Evolutionary conservation across 1,140 invertebrate species (phyloP), one percentile per base, ranked within the genome.

Genomic region (Trypoxylus dichotomus): DNA sequence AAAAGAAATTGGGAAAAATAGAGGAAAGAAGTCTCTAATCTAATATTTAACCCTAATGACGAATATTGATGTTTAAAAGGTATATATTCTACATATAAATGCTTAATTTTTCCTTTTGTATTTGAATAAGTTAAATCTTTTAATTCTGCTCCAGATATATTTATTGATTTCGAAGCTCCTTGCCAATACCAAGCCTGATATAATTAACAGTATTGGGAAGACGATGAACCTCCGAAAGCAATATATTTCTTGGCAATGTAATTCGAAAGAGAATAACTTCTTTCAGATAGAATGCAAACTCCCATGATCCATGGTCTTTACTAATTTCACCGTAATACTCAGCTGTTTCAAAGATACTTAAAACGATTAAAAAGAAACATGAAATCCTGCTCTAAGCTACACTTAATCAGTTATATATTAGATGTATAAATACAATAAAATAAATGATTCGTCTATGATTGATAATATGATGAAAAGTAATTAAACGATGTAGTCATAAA

Each of bases 371-470:
- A 68, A 68, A 27, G 11, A 27, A 24, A 68, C 19, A 27, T 27
- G 11, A 11, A 27, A 29, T 27, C 10, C 21, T n/a, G n/a, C n/a
- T 68, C 19, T 29, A 29, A 24, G 27, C 25, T 68, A 24, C 47
- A 68, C 27, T 58, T n/a, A 58, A 58, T 58, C 21, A 21, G n/a
- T 58, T 58, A 58, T n/a, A 13, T 19, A 68, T 68, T 68, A 68
- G 25, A 68, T 29, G 60, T 68, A 68, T 68, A 68, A 68, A 68
- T 68, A 24, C 27, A 68, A 68, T 68, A 68, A 68, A 68, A 27
- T 68, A 68, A 8, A 27, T 68, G 21, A 58, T 58, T 19, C 47
- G 5, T 19, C 21, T 21, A 58, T 13, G 15, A 5, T 58, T 13
- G 15, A 58, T 58, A 58, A 68, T 27, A 68, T 27, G 21, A 68